A percentile compares a stretch with the other conserved stretches of the same genome.
These are phyloP conservation scores for Petromus typicus DNA, from an alignment of 2,113 vertebrate genomes.

Conservation along the genomic window DNA sequence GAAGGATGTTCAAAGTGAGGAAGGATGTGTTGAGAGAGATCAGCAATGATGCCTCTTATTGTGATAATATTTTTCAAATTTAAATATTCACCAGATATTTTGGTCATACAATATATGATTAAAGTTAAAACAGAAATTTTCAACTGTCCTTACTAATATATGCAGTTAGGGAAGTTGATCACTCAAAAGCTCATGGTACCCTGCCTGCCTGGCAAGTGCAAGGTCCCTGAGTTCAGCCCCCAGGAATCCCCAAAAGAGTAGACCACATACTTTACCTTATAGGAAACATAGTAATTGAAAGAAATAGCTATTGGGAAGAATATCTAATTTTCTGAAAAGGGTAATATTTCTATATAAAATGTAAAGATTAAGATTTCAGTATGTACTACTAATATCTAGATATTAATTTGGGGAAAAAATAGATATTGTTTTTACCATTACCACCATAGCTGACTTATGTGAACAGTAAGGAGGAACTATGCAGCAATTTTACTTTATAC, in stretches of 20 bases:
- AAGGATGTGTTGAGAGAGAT: background rate
- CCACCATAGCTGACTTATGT: background rate
- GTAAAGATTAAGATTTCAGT: constrained; percentile 34
- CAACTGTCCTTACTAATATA: background rate
- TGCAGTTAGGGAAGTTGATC: constrained; percentile 18
- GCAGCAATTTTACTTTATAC: constrained; percentile 43
- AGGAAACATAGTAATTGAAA: background rate
- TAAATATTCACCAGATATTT: background rate
- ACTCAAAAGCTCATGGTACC: too few species aligned
- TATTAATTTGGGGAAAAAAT: background rate
- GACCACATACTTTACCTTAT: background rate
- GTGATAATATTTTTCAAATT: background rate
- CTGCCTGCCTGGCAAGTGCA: too few species aligned
- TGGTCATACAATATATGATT: background rate
- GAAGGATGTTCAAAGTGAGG: background rate
- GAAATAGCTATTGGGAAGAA: background rate
- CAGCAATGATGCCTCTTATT: background rate
- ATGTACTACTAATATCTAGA: background rate
- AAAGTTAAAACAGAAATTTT: background rate
- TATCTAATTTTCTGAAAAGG: constrained; percentile 33
- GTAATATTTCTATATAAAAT: constrained; percentile 16
- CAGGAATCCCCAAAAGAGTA: background rate
- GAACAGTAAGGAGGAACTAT: constrained; percentile 31
- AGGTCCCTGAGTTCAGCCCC: too few species aligned
- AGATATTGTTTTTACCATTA: background rate